Base-by-base conservation (phyloP, 53 echinoderm and acorn worm genomes). In the Henricia sp. region DNA sequence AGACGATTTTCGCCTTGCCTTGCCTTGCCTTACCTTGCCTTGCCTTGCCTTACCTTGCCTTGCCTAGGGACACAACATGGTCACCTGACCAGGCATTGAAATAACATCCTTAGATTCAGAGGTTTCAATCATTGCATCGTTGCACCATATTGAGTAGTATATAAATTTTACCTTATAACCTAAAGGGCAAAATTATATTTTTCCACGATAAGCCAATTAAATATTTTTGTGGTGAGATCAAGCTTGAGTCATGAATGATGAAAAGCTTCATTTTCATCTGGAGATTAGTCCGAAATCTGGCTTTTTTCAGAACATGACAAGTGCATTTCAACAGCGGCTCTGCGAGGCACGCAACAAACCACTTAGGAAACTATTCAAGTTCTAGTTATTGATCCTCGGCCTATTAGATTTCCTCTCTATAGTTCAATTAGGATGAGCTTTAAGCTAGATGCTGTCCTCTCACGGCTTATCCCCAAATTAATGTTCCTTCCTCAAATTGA, bases 331-430 rank as follows among this genome's bases (percentile, higher is more conserved):
- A 58, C 80, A 80, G 50, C 80, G 42, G 64, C 6, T 11, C 12
- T 30, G 6, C 30, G 52, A 50, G 46, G 80, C 80, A 80, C 80
- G 80, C 80, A 50, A 80, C 64, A 64, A 16, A 62, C 29, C 80
- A 62, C 58, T 62, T 80, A 80, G 80, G 80, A 80, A 80, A 64
- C 80, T 80, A 80, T 80, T 80, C 62, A 80, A 80, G 62, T 80
- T 80, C 80, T 80, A 80, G 80, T 80, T 80, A 80, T 80, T 62
- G 43, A 80, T 80, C 80, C 64, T 80, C 64, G 80, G 64, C 80
- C 42, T 52, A 80, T 80, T 80, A 80, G 62, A 80, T 64, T 80
- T 80, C 65, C 80, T 48, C 37, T 63, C 63, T 30, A 20, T 30
- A 36, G 48, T 34, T n/a, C 63, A 80, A 80, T 80, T 48, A 48